Conservation (phyloP, 2,113 vertebrate species). For the Anguilla japonica region DNA sequence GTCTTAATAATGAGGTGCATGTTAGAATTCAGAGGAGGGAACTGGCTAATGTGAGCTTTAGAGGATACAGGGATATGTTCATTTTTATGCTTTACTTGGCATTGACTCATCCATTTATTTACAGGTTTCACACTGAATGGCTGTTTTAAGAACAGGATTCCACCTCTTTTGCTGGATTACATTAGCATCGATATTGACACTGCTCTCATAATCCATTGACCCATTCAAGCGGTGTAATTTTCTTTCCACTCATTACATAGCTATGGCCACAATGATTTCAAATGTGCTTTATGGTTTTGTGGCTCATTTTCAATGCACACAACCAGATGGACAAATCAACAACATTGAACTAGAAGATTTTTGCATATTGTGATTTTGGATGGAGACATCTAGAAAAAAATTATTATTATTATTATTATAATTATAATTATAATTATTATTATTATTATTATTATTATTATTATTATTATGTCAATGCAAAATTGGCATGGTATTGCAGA, state of each 20-base stretch:
- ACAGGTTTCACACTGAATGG: constrained; percentile 26
- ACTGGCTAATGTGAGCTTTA: not conserved
- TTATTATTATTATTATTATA: no score
- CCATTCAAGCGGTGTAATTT: constrained; percentile 33
- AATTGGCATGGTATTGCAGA: not conserved
- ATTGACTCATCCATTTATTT: constrained; percentile 24
- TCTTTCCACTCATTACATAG: constrained; percentile 28
- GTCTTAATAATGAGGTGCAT: constrained; percentile 1
- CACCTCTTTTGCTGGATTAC: constrained; percentile 4
- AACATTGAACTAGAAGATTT: not conserved
- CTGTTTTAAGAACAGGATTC: constrained; percentile 23
- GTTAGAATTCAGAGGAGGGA: constrained; percentile 11
- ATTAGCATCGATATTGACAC: constrained; percentile 31
- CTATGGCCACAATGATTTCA: constrained; percentile 41
- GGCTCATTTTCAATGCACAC: constrained; percentile 32
- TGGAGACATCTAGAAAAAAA: not conserved
- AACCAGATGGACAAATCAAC: constrained; percentile 14
- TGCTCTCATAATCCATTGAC: constrained; percentile 16
- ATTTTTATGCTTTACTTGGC: not conserved
- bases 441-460: not conserved
- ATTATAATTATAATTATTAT: not conserved
- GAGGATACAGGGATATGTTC: not conserved
- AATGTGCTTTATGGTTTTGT: constrained; percentile 33
- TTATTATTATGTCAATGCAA: no score
- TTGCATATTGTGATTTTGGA: not conserved